Base-by-base conservation (phyloP, 2,888 invertebrate species). In the Drosophila peninsularis region DNA sequence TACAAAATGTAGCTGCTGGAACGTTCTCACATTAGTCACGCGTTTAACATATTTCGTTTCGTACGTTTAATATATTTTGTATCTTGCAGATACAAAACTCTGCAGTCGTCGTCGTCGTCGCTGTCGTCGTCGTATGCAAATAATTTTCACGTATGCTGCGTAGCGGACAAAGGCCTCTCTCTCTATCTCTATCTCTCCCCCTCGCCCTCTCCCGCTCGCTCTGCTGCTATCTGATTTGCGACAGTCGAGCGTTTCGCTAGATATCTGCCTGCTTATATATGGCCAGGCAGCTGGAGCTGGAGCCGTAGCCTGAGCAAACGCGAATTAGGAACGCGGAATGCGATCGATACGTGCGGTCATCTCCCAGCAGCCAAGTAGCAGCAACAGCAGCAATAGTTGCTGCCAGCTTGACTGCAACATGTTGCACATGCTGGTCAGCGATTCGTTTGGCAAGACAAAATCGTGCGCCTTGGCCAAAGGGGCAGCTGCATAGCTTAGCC, bases 11-110 rank as follows among this genome's bases (percentile, higher is more conserved):
- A 85, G 77, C 77, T 77, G 54, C 13, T 67, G 86, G 74, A 80
- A 85, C 88, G 89, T 86, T 86, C 86, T 86, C 86, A 86, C 86
- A 89, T 86, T 86, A 86, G 89, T 90, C 86, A 86, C 90, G 90
- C 90, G 83, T 78, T 89, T 88, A 88, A 88, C 89, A 86, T 86
- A 83, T 83, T 83, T 83, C 83, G 83, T 83, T 82, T 80, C 89
- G 82, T 85, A 71, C 83, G 39, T 89, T 84, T 84, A 82, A 84
- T 84, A 84, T 78, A 47, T 32, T 47, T 47, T 75, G 79, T 88
- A 89, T 87, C 87, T 84, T 69, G 75, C 65, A 79, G 75, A 53
- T 75, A 71, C 75, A 39, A 56, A 61, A 24, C 63, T 45, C 30
- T 21, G 63, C 27, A 37, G 37, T 27, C 45, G 27, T 5, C 30